Evolutionary conservation across 2,113 vertebrate species (phyloP).

Genomic region (Varanus salvator): DNA sequence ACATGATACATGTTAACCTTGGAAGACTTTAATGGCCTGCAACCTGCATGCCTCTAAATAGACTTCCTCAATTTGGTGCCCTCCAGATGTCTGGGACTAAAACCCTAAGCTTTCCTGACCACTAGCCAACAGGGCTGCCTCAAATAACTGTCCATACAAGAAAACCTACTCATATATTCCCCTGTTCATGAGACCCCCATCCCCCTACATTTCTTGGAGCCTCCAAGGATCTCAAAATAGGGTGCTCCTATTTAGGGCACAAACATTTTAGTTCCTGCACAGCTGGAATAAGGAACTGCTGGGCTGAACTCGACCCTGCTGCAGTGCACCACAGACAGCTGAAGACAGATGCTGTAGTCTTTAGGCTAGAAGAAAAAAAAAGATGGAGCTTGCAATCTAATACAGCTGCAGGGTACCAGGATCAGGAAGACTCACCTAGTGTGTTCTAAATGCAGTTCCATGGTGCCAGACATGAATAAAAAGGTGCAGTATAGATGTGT

Average conservation of each 20-base stretch:
- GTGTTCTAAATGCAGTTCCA: background rate
- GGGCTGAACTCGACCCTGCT: background rate
- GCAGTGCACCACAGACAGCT: background rate
- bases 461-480: too few relatives aligned
- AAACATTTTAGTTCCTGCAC: background rate
- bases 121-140: too few relatives aligned
- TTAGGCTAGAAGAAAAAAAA: background rate
- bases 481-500: background rate
- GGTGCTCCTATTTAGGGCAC: too few relatives aligned
- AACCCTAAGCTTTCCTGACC: too few relatives aligned
- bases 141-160: background rate
- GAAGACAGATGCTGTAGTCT: background rate
- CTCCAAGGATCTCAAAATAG: too few relatives aligned
- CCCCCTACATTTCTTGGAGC: background rate
- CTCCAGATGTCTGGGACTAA: too few relatives aligned
- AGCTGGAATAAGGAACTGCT: background rate
- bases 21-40: background rate
- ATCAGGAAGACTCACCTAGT: background rate
- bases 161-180: too few relatives aligned
- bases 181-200: background rate
- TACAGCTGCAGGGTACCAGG: background rate
- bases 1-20: background rate
- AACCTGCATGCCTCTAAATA: background rate
- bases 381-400: background rate
- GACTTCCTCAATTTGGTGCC: too few relatives aligned